Base-by-base conservation (phyloP, 2,888 invertebrate species). In the Ectemnius continuus region DNA sequence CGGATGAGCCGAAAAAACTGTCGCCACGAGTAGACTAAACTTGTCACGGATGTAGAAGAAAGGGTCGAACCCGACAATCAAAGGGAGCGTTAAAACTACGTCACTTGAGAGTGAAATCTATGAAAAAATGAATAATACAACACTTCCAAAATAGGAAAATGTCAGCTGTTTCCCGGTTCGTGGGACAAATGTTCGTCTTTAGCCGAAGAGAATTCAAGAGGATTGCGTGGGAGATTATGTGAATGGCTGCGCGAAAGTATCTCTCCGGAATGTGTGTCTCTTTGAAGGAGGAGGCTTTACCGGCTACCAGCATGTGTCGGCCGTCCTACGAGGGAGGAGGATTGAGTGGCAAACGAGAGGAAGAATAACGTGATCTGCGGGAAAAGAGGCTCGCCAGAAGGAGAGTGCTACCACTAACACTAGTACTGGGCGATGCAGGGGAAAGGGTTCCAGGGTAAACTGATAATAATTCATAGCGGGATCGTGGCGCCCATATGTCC, bases 21-120 rank as follows among this genome's bases (percentile, higher is more conserved):
- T 58, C 48, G 76, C 57, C 64, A 58, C 47, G 28, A 36, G 63
- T 71, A 72, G 76, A 79, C 75, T 77, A 74, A 78, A 68, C 75
- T 75, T 72, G 83, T 83, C 79, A 82, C 81, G 83, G 81, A 80
- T 83, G 81, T 80, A 80, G 79, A 73, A 64, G 74, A 58, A 59
- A 47, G 62, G 26, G 47, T 36, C 52, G 52, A 1, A 36, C 28
- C 20, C 47, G 48, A 60, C 20, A 61, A 45, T 47, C 48, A 18
- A 67, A 36, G 11, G 8, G 8, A 6, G 36, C 8, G 8, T 36
- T 36, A 36, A 36, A 36, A 36, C 11, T 36, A 0, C 2, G 11
- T 36, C 8, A 36, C 1, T 1, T 36, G 8, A 6, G 1, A 36
- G 36, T 8, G 1, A 36, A 8, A 36, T 36, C 36, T 36, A 6